Conservation (phyloP, 2,888 invertebrate species). For the Mesopsocus fuscifrons region DNA sequence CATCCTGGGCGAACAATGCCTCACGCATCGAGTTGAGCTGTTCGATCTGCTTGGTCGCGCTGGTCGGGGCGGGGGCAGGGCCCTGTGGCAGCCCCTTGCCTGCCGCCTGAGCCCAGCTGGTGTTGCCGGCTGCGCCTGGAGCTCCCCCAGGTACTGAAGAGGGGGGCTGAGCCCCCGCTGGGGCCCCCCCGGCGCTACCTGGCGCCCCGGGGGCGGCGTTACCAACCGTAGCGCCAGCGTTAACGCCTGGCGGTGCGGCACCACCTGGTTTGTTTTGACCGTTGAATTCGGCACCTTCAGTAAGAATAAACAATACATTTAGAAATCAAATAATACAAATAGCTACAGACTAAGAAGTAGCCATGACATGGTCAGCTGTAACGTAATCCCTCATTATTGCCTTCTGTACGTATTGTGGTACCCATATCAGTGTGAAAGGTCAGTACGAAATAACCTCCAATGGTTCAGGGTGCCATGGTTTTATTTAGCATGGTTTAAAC, state of each 20-base stretch:
- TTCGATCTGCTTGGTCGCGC: constrained; percentile 67
- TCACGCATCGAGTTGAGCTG: constrained; percentile 81
- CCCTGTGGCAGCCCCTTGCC: constrained; percentile 26
- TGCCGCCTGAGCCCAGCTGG: constrained; percentile 32
- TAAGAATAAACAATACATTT: no score
- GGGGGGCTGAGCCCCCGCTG: constrained; percentile 7
- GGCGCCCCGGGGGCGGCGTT: constrained; percentile 11
- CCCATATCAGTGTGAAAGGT: no score
- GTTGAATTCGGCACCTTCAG: constrained; percentile 10
- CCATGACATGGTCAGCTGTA: no score
- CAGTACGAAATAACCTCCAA: no score
- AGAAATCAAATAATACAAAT: no score
- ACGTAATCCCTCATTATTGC: no score
- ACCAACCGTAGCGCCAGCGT: constrained; percentile 8
- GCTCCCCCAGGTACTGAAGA: constrained; percentile 10
- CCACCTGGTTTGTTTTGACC: constrained; percentile 12
- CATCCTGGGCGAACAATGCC: constrained; percentile 77
- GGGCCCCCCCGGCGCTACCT: constrained; percentile 16
- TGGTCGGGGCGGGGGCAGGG: constrained; percentile 29
- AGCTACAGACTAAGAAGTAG: no score
- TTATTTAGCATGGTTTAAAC: no score
- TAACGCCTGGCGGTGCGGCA: constrained; percentile 8
- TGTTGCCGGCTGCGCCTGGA: constrained; percentile 17
- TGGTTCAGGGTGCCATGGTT: no score
- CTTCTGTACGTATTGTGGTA: no score